Conservation (phyloP, 2,113 vertebrate species). For the Lonchura striata region DNA sequence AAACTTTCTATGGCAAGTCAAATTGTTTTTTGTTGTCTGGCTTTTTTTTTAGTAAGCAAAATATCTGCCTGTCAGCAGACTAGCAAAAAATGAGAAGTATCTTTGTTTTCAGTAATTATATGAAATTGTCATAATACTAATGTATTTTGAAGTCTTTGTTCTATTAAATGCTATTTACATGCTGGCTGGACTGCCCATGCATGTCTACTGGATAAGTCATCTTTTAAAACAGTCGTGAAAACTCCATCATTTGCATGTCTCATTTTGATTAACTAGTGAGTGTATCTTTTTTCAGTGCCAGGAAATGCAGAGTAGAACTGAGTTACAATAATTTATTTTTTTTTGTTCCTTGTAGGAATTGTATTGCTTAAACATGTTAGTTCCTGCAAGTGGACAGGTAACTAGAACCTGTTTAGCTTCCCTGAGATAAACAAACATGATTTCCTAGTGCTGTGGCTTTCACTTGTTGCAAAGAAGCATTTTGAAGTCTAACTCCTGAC, state of each 20-base stretch:
- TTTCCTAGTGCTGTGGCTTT: constrained; percentile 35
- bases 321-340: neutral
- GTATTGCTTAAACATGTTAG: neutral
- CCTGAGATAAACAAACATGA: constrained; percentile 16
- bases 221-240: neutral
- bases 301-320: neutral
- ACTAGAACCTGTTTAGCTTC: constrained; percentile 29
- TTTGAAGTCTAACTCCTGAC: constrained; percentile 42
- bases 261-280: neutral
- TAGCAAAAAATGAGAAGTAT: neutral
- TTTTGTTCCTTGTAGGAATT: neutral
- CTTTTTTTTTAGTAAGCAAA: neutral
- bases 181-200: neutral
- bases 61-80: neutral
- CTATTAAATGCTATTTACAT: neutral
- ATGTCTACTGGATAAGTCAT: neutral
- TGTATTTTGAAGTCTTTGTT: neutral
- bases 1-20: neutral
- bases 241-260: neutral
- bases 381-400: neutral
- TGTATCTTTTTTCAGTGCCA: neutral
- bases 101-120: neutral
- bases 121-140: neutral
- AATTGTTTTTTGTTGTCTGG: neutral
- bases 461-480: neutral